A percentile compares a stretch with the other conserved stretches of the same genome.
Conservation (phyloP, 2,888 invertebrate species). For the Melangyna quadrimaculata region DNA sequence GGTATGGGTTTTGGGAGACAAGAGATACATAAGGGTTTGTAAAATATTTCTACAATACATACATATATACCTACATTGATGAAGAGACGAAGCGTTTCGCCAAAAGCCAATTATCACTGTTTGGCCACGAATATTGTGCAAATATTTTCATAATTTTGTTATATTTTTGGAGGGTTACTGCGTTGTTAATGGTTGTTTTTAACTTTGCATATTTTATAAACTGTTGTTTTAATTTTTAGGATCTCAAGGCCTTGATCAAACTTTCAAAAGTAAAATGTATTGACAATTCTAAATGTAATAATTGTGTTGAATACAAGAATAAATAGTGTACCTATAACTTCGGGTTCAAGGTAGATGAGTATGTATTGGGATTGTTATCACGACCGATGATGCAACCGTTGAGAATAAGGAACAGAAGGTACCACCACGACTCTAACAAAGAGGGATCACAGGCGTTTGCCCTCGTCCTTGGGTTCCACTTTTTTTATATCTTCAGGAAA, state of each 20-base stretch:
- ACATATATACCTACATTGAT: too few relatives aligned
- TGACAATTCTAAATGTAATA: too few relatives aligned
- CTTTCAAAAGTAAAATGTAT: not conserved
- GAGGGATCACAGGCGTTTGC: too few relatives aligned
- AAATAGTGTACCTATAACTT: too few relatives aligned
- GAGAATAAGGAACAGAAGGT: too few relatives aligned
- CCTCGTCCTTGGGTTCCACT: too few relatives aligned
- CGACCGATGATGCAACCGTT: too few relatives aligned
- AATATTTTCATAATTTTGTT: conserved; percentile 31
- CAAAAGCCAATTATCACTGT: conserved; percentile 13
- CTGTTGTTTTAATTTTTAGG: not conserved
- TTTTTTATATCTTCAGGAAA: too few relatives aligned
- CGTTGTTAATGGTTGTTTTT: conserved; percentile 28
- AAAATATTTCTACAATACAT: not conserved
- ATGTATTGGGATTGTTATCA: too few relatives aligned
- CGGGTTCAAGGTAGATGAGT: too few relatives aligned
- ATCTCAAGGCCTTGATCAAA: not conserved
- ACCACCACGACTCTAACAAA: too few relatives aligned
- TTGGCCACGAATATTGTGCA: not conserved
- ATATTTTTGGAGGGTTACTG: conserved; percentile 1
- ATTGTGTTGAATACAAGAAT: too few relatives aligned
- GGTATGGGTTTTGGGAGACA: not conserved
- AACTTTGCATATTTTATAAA: not conserved
- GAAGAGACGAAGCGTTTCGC: not conserved
- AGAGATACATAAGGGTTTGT: not conserved